Base-by-base conservation (phyloP, 2,888 invertebrate species). In the Rhogogaster chlorosoma region DNA sequence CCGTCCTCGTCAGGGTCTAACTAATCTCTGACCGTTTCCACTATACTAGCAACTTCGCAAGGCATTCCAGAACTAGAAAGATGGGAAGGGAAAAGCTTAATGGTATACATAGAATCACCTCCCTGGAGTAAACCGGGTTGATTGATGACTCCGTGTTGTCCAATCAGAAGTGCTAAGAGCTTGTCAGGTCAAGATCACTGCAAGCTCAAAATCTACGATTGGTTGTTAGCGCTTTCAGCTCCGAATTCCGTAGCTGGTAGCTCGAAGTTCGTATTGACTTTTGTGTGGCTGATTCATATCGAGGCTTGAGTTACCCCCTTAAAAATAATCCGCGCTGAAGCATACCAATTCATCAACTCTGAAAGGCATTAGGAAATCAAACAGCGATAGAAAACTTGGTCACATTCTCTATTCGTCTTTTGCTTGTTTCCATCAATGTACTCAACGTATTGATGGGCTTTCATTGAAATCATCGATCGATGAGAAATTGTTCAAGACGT, bases 21-120 rank as follows among this genome's bases (percentile, higher is more conserved):
- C 80, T 80, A 80, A 80, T 80, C 80, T 61, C 36, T 61, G 36
- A 10, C 80, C 22, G n/a, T 57, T 61, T 57, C 80, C 36, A 61
- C 80, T 61, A 80, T 32, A 73, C 71, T 32, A 6, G 61, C 57
- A 61, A 38, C 36, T 61, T 26, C 80, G 22, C 26, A 10, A 57
- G 38, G 38, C 22, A 80, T 57, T 36, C 61, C 57, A 80, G 22
- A 36, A 80, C 61, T 26, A 36, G 77, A 77, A 67, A 67, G 32
- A 26, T 67, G 67, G 67, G 12, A 67, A 67, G 29, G 67, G 67
- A 32, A 32, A 78, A 61, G 57, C 80, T 61, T 49, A 38, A 80
- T 61, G 22, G 80, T 49, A 61, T 49, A 80, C 49, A 49, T 77
- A 53, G 38, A 49, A 49, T n/a, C 32, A 77, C n/a, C 45, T 12